These are phyloP conservation scores for Drosophila nigritarsus DNA, from an alignment of 2,888 invertebrate genomes.

Conservation along the genomic window DNA sequence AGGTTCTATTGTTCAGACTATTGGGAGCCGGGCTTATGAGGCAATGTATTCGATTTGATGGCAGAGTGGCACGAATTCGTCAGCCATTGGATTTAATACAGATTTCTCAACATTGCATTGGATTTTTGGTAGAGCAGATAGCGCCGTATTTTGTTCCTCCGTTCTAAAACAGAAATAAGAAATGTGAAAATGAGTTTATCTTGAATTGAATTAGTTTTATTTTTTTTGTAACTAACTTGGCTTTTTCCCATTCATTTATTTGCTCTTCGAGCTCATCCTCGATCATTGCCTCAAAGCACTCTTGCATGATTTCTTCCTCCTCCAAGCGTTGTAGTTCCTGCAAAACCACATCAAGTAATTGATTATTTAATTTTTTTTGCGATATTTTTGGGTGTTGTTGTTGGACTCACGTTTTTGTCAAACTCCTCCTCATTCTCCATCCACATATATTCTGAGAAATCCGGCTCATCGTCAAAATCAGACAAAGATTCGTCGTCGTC, in stretches of 20 bases:
- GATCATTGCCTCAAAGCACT: slow-evolving; percentile 93
- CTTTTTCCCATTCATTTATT: slow-evolving; percentile 83
- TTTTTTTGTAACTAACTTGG: slow-evolving; percentile 66
- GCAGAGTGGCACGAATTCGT: slow-evolving; percentile 91
- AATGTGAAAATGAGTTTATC: background rate
- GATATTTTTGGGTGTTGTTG: background rate
- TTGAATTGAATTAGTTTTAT: background rate
- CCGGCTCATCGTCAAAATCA: slow-evolving; percentile 85
- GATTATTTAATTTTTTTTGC: background rate
- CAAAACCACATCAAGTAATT: background rate
- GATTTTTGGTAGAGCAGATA: slow-evolving; percentile 82
- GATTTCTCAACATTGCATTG: slow-evolving; percentile 87
- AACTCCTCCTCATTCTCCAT: slow-evolving; percentile 98
- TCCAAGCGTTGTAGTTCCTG: slow-evolving; percentile 94
- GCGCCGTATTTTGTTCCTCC: slow-evolving; percentile 83
- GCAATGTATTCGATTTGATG: slow-evolving; percentile 81
- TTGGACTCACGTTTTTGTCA: slow-evolving; percentile 90
- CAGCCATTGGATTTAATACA: slow-evolving; percentile 93
- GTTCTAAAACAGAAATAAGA: slow-evolving; percentile 60
- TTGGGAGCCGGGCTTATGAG: slow-evolving; percentile 73
- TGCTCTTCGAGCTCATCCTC: slow-evolving; percentile 89
- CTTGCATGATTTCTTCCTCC: slow-evolving; percentile 94
- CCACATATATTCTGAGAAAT: slow-evolving; percentile 97
- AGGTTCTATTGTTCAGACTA: slow-evolving; percentile 62
- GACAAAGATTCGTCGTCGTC: slow-evolving; percentile 83